phyloP scores from a whole-genome alignment of 2,113 vertebrate species.

The Ranitomeya imitator region DNA sequence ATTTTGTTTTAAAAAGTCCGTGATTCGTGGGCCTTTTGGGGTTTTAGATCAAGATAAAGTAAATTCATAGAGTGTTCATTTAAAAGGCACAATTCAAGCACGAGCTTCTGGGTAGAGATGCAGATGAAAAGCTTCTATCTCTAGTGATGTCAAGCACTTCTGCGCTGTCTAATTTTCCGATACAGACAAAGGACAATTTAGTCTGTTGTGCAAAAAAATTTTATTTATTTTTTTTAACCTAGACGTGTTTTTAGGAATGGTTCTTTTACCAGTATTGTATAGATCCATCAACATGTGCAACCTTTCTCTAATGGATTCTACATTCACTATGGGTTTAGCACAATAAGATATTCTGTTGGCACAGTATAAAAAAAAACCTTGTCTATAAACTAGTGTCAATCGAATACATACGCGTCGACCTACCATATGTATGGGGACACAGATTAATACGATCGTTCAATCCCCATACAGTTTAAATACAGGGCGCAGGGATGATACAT shows the following conservation, averaged over 20 bases:
- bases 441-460: no score
- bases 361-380: no score
- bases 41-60: conserved; percentile 67
- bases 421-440: no score
- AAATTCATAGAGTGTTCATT: conserved; percentile 79
- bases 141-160: conserved; percentile 73
- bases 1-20: conserved; percentile 61
- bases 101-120: conserved; percentile 75
- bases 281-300: not conserved
- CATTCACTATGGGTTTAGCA: no score
- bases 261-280: not conserved
- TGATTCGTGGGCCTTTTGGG: conserved; percentile 39
- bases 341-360: no score
- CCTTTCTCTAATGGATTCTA: not conserved
- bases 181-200: conserved; percentile 72
- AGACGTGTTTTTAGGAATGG: not conserved
- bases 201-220: conserved; percentile 80
- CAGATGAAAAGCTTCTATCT: conserved; percentile 77
- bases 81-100: conserved; percentile 74
- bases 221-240: conserved; percentile 69
- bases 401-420: no score
- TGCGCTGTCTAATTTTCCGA: conserved; percentile 71
- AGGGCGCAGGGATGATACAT: no score
- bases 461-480: no score
- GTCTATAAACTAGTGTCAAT: no score